phyloP scores from a whole-genome alignment of 23 tunicate genomes.

The Styela clava region DNA sequence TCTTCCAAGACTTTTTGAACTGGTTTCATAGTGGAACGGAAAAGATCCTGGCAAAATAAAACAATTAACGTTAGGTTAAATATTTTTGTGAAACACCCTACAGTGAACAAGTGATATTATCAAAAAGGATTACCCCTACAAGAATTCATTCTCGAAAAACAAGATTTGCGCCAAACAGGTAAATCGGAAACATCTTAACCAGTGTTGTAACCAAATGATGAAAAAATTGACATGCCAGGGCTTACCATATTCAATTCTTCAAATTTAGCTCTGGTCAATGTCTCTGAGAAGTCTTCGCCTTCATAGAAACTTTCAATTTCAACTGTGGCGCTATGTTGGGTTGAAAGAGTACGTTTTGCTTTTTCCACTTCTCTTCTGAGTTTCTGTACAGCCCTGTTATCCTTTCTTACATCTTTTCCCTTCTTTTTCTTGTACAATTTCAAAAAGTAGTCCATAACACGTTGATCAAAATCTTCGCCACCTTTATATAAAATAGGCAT shows the following conservation, averaged over 20 bases:
- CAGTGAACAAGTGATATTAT: not conserved
- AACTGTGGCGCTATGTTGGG: constrained; percentile 76
- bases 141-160: too few relatives aligned
- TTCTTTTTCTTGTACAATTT: constrained; percentile 94
- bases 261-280: constrained; percentile 95
- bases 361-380: constrained; percentile 96
- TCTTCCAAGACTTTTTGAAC: constrained; percentile 91
- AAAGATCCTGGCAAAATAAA: constrained; percentile 49
- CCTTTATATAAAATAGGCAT: constrained; percentile 38
- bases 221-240: too few relatives aligned
- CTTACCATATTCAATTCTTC: constrained; percentile 93
- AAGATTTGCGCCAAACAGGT: too few relatives aligned
- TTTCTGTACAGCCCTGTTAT: constrained; percentile 89
- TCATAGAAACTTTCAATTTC: constrained; percentile 92
- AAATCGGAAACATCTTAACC: too few relatives aligned
- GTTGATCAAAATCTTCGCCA: constrained; percentile 98
- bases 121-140: too few relatives aligned
- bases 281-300: constrained; percentile 94
- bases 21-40: constrained; percentile 79
- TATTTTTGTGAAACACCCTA: not conserved
- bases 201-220: too few relatives aligned
- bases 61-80: not conserved
- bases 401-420: constrained; percentile 84
- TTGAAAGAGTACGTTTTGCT: constrained; percentile 94
- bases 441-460: constrained; percentile 93